Percentiles rank a stretch among this genome's conserved stretches.
phyloP scores from a whole-genome alignment of 2,888 invertebrate species.

The Cancer borealis region DNA sequence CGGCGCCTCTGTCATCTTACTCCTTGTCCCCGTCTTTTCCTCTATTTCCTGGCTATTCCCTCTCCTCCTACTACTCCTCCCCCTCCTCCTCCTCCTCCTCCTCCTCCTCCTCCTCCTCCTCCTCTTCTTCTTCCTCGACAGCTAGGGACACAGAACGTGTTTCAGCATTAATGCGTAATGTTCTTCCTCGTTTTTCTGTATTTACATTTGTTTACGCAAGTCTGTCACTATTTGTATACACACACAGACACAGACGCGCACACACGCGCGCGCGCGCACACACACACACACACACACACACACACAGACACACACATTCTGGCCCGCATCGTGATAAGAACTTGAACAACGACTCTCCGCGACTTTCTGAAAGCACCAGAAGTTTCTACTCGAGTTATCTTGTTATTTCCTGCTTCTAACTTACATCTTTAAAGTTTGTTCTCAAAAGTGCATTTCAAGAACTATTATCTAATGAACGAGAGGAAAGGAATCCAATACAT shows the following conservation, averaged over 20 bases:
- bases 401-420: too few species aligned
- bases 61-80: not conserved
- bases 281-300: not conserved
- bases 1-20: not conserved
- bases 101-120: not conserved
- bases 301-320: too few species aligned
- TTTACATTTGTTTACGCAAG: not conserved
- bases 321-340: too few species aligned
- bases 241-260: not conserved
- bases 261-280: constrained; percentile 1
- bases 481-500: too few species aligned
- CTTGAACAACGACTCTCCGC: too few species aligned
- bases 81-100: not conserved
- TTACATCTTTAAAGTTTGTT: too few species aligned
- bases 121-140: not conserved
- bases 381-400: too few species aligned
- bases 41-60: not conserved
- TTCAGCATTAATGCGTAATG: not conserved
- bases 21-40: not conserved
- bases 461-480: too few species aligned
- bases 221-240: not conserved
- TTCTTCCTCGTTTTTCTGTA: not conserved
- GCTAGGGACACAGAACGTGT: not conserved
- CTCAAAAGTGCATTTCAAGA: too few species aligned
- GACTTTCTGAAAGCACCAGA: too few species aligned